Percentiles rank a stretch among this genome's conserved stretches.
phyloP scores from a whole-genome alignment of 2,888 invertebrate species.

The Ormyrus rosae region DNA sequence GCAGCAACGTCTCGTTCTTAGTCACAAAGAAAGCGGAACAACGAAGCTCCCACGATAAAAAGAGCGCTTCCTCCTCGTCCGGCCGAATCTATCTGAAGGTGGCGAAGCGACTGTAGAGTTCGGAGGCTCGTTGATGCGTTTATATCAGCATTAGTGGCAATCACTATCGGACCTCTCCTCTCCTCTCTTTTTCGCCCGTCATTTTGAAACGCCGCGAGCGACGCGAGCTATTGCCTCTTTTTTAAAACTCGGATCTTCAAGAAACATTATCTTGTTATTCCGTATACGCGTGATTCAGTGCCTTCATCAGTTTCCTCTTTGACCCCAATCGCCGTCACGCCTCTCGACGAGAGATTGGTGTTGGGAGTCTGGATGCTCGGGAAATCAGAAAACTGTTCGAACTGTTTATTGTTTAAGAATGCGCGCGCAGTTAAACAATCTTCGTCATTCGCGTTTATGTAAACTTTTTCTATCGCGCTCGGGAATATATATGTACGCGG shows the following conservation, averaged over 20 bases:
- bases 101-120: slow-evolving; percentile 32
- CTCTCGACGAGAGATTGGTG: slow-evolving; percentile 9
- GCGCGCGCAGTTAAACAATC: too few species aligned
- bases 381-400: too few species aligned
- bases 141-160: slow-evolving; percentile 50
- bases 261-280: slow-evolving; percentile 50
- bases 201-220: slow-evolving; percentile 21
- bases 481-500: background rate
- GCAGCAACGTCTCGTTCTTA: background rate
- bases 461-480: too few species aligned
- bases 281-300: slow-evolving; percentile 35
- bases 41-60: too few species aligned
- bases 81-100: slow-evolving; percentile 9
- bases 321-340: slow-evolving; percentile 28
- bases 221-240: background rate
- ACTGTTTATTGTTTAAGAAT: too few species aligned
- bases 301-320: slow-evolving; percentile 52
- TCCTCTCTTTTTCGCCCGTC: slow-evolving; percentile 37
- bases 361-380: too few species aligned
- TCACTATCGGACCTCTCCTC: slow-evolving; percentile 48
- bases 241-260: slow-evolving; percentile 28
- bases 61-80: background rate
- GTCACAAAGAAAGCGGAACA: background rate
- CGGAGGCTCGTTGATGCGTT: slow-evolving; percentile 32
- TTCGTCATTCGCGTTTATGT: too few species aligned